Base-by-base conservation (phyloP, 2,113 vertebrate genomes). In the Illadopsis cleaveri region DNA sequence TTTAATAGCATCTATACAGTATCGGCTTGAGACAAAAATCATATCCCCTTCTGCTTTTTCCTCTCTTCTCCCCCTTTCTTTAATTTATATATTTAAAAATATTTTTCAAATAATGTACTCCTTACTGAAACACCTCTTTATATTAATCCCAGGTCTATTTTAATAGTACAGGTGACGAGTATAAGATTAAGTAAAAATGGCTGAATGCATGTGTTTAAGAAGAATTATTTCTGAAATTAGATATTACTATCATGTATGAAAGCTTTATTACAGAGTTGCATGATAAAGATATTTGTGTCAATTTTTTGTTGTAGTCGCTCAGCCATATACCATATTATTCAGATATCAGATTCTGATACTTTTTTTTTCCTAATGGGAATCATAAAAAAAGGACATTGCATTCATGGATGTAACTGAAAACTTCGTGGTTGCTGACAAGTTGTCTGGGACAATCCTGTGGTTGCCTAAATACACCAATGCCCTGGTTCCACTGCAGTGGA, bases 361-460 rank as follows among this genome's bases (percentile, higher is more conserved):
- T 47, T 40, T 47, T 61, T 61, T 51, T 28, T 19, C 21, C 35
- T 66, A 75, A 44, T 2, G 0, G 6, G 8, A 82, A 58, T 45
- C 23, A 38, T 24, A n/a, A 77, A 37, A 35, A 90, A 86, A 69
- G 33, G 22, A 48, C 75, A 64, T 17, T 57, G 31, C 35, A 81
- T 50, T 80, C 1, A 4, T 10, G 11, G 37, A 53, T 69, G 12
- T 20, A 93, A 93, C 69, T 69, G 69, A 94, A 97, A 94, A 87
- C 40, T 66, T 19, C 69, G 86, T 64, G 73, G 93, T 7, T 94
- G 31, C 77, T 94, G 81, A 91, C 72, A 95, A 89, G 78, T 20
- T 95, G 77, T 81, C 86, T 78, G 30, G 73, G 48, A 93, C 84
- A 96, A 91, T 95, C 89, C 89, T 91, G 83, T 86, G 95, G 91